Evolutionary conservation across 2,113 vertebrate species (phyloP).

Genomic region (Scortum barcoo): DNA sequence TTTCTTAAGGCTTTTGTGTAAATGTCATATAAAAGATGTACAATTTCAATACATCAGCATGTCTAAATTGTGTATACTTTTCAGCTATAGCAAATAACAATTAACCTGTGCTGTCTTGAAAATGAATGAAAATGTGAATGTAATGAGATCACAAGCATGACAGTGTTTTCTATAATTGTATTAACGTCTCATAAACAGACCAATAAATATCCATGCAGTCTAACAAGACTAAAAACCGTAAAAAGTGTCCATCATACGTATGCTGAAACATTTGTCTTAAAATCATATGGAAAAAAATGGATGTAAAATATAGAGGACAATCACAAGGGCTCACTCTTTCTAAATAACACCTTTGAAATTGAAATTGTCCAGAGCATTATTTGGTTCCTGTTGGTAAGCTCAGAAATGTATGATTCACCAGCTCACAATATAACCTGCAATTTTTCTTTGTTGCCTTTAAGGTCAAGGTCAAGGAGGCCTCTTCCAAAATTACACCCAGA

Average conservation of each 20-base stretch:
- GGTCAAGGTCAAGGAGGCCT: conserved; percentile 40
- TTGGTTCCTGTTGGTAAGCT: neutral
- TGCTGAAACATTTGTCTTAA: neutral
- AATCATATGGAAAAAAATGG: neutral
- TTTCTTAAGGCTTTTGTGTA: neutral
- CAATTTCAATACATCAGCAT: neutral
- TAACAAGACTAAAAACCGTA: neutral
- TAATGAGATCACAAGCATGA: neutral
- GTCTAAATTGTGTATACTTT: neutral
- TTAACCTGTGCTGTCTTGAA: neutral
- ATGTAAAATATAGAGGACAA: neutral
- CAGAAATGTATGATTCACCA: neutral
- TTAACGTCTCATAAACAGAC: neutral
- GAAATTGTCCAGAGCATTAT: neutral
- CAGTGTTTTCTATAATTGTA: neutral
- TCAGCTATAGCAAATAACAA: neutral
- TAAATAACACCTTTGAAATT: neutral
- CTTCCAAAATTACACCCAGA: conserved; percentile 20
- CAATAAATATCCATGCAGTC: neutral
- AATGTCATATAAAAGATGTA: neutral
- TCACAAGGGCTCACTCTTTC: neutral
- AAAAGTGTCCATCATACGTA: neutral
- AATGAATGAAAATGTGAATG: neutral
- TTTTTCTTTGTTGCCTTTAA: conserved; percentile 22
- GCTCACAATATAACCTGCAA: conserved; percentile 1